phyloP scores from a whole-genome alignment of 1,140 invertebrate species.

The Coenobita brevimanus region DNA sequence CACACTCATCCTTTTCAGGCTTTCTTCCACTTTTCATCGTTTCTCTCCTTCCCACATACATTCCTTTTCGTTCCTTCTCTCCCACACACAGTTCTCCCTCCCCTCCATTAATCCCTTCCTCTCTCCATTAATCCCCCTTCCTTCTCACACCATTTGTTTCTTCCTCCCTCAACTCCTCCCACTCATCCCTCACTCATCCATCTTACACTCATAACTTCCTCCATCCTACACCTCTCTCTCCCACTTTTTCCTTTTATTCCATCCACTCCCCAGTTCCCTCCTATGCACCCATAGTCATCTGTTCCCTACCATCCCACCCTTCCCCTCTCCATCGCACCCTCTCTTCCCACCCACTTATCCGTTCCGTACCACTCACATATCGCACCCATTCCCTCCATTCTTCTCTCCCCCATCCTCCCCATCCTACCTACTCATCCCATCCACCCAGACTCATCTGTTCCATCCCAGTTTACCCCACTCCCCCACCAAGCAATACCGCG shows the following conservation, averaged over 20 bases:
- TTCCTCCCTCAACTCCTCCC: too few relatives aligned
- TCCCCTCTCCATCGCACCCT: background rate
- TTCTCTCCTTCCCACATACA: too few relatives aligned
- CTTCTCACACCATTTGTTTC: background rate
- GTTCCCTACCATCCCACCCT: too few relatives aligned
- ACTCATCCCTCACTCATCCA: too few relatives aligned
- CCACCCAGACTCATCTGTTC: too few relatives aligned
- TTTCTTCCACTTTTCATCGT: too few relatives aligned
- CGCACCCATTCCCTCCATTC: constrained; percentile 1
- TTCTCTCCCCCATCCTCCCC: background rate
- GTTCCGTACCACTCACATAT: background rate
- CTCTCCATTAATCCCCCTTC: background rate
- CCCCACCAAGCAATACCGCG: too few relatives aligned
- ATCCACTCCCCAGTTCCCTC: background rate
- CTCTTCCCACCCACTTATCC: background rate
- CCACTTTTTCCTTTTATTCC: background rate
- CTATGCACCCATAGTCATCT: background rate
- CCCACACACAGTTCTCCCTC: background rate
- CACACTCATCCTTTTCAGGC: too few relatives aligned
- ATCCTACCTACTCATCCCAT: too few relatives aligned
- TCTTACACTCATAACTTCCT: too few relatives aligned
- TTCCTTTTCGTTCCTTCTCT: background rate
- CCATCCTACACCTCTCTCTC: background rate
- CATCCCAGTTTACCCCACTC: too few relatives aligned
- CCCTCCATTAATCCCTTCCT: background rate